Evolutionary conservation across 2,888 invertebrate genomes (phyloP).

Genomic region (Ectemnius continuus): DNA sequence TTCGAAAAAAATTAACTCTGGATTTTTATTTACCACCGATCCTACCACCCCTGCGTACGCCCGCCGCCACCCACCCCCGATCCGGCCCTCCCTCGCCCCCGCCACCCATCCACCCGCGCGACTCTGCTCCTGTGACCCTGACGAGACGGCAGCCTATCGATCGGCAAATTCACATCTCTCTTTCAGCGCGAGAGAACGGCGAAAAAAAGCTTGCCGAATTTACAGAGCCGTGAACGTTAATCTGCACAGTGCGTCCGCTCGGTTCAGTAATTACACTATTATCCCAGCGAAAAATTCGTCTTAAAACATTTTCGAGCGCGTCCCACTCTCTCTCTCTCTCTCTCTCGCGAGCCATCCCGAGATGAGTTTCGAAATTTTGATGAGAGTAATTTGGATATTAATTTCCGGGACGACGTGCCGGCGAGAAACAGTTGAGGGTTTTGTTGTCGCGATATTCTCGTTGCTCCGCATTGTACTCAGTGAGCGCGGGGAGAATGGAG

Average conservation of each 20-base stretch:
- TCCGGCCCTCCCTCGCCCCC: too few species aligned
- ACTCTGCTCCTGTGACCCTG: slow-evolving; percentile 46
- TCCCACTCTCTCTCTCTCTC: too few species aligned
- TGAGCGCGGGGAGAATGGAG: neutral
- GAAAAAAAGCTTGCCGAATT: slow-evolving; percentile 1
- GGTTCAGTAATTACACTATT: too few species aligned
- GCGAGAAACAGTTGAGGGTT: neutral
- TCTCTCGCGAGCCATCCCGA: too few species aligned
- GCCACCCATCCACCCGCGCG: slow-evolving; percentile 20
- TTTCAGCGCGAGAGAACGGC: slow-evolving; percentile 16
- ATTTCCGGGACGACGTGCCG: neutral
- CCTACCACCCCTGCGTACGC: too few species aligned
- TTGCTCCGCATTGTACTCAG: slow-evolving; percentile 35
- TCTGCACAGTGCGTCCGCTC: slow-evolving; percentile 1
- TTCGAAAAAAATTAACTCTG: slow-evolving; percentile 63
- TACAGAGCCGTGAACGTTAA: neutral
- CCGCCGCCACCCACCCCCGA: too few species aligned
- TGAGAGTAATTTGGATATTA: neutral
- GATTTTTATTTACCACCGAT: slow-evolving; percentile 58
- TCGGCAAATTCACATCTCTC: slow-evolving; percentile 44
- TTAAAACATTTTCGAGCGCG: too few species aligned
- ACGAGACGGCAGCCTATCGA: slow-evolving; percentile 55
- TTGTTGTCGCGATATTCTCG: slow-evolving; percentile 22
- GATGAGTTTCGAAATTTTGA: too few species aligned
- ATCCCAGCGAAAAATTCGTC: too few species aligned